Evolutionary conservation across 2,888 invertebrate genomes (phyloP), one percentile per base, ranked within the genome.

Genomic region (Timema podura): DNA sequence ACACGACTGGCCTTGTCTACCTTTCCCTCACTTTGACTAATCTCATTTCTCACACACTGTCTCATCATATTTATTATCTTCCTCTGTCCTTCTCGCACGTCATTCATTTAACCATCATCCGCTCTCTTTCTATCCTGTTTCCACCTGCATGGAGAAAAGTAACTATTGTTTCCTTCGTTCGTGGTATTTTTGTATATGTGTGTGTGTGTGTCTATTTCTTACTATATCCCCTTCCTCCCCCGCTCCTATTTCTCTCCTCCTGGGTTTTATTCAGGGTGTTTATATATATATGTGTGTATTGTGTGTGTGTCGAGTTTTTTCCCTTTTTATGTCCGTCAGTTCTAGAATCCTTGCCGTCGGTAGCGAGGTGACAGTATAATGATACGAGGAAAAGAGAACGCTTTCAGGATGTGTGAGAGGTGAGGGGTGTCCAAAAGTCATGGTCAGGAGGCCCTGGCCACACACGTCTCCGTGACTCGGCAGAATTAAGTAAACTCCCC

Each of bases 321-420:
- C 30, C 30, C 30, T 30, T 30, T 3, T 3, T 30, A 1, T 30
- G 30, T 30, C 30, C 61, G 61, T 61, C 11, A 30, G 30, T 45
- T 30, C 61, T 44, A 61, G 30, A 13, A 61, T 61, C 61, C 61
- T 44, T 45, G 61, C 61, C 30, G 1, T 30, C 3, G 7, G 61
- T 61, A 61, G 61, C 61, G n/a, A 61, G 61, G 61, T 44, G 61
- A 61, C 61, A 61, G 61, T 61, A 2, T 61, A 61, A 61, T 61
- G 61, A 61, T 9, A 44, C 30, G 6, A 61, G 1, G 45, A 61
- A 61, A 61, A 61, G 13, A 61, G 13, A 6, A 15, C 30, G 3
- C 30, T 8, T 61, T 61, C 61, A 61, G 61, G 61, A 61, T 61
- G 13, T 61, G n/a, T n/a, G n/a, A n/a, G 61, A 61, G 61, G 13